A percentile compares a stretch with the other conserved stretches of the same genome.
These are phyloP conservation scores for Lota lota DNA, from an alignment of 2,113 vertebrate species.

Conservation along the genomic window DNA sequence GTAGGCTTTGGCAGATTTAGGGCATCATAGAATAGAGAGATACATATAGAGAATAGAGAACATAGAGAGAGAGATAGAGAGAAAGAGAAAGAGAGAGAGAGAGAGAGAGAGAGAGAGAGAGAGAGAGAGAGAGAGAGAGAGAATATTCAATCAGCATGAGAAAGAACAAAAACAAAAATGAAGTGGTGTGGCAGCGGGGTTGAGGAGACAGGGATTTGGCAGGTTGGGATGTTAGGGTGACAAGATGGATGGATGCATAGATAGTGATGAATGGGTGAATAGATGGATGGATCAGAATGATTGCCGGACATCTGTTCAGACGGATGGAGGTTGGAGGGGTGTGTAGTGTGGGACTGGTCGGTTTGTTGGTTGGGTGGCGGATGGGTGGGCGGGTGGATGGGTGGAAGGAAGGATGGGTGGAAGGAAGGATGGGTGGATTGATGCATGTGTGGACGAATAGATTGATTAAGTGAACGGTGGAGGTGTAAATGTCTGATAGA, in stretches of 20 bases:
- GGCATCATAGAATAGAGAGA: conserved; percentile 1
- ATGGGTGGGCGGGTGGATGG: background rate
- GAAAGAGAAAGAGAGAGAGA: background rate
- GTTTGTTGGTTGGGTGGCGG: background rate
- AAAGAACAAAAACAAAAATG: too few relatives aligned
- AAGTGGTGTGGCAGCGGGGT: too few relatives aligned
- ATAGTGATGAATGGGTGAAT: conserved; percentile 11
- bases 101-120: conserved; percentile 6
- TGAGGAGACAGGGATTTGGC: too few relatives aligned
- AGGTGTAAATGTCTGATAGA: background rate
- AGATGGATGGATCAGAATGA: conserved; percentile 1
- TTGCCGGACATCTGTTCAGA: too few relatives aligned
- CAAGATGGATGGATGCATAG: background rate
- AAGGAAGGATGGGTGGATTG: background rate
- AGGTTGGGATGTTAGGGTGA: background rate
- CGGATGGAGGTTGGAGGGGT: background rate
- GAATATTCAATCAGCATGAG: background rate
- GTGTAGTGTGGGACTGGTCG: background rate
- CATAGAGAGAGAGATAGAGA: conserved; percentile 7
- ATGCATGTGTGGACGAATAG: background rate
- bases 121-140: background rate
- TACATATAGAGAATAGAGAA: background rate
- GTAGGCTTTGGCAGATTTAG: background rate
- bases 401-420: conserved; percentile 3
- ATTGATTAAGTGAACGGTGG: background rate